phyloP scores from a whole-genome alignment of 2,888 invertebrate genomes.

The Drosophila hamatofila region DNA sequence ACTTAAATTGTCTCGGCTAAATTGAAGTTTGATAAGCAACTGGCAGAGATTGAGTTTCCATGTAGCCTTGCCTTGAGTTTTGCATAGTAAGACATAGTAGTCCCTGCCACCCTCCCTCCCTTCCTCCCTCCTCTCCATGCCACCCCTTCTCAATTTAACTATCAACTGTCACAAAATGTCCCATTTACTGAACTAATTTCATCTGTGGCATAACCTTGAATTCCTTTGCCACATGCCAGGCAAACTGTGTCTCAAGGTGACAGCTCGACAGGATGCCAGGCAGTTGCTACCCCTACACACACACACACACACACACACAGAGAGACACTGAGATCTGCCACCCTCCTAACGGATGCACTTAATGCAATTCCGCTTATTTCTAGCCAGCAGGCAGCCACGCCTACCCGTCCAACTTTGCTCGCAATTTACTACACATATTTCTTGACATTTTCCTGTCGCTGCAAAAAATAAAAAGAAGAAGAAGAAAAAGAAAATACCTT shows the following conservation, averaged over 20 bases:
- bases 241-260: constrained; percentile 43
- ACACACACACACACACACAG: neutral
- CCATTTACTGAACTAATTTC: constrained; percentile 56
- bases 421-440: constrained; percentile 23
- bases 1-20: constrained; percentile 36
- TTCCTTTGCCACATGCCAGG: constrained; percentile 27
- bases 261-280: constrained; percentile 38
- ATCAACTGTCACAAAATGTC: constrained; percentile 33
- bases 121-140: too few relatives aligned
- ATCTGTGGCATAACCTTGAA: constrained; percentile 50
- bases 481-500: constrained; percentile 21
- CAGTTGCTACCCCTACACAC: neutral
- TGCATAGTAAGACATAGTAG: neutral
- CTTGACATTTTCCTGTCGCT: constrained; percentile 12
- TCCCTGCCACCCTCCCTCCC: neutral
- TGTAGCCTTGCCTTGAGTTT: neutral
- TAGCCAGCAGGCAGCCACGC: constrained; percentile 28
- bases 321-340: neutral
- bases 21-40: constrained; percentile 33
- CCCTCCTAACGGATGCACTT: constrained; percentile 48
- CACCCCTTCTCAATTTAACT: constrained; percentile 13
- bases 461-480: neutral
- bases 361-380: constrained; percentile 62
- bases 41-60: constrained; percentile 17
- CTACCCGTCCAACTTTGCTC: neutral